Conservation (phyloP, 37 sponge, comb jelly and placozoan genomes). For the Hormiphora californensis region DNA sequence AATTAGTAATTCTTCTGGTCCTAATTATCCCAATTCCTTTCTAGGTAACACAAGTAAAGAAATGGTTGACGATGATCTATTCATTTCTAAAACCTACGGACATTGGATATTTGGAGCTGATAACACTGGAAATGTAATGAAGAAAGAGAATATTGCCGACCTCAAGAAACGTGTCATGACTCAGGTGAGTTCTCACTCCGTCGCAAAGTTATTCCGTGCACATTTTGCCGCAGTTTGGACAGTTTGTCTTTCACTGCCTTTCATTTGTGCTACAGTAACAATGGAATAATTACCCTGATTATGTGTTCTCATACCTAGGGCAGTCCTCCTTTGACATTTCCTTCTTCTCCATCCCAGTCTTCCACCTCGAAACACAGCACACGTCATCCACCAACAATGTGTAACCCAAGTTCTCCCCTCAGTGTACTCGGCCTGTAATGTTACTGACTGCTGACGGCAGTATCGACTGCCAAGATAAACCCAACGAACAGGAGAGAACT, state of each 20-base stretch:
- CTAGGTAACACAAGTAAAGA: constrained; percentile 28
- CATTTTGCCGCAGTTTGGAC: constrained; percentile 12
- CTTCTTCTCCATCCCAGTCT: neutral
- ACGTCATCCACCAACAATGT: too few relatives aligned
- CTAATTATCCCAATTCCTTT: neutral
- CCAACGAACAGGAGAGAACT: constrained; percentile 71
- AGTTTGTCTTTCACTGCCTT: neutral
- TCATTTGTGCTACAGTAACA: constrained; percentile 8
- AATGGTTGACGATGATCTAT: constrained; percentile 62
- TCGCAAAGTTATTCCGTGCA: too few relatives aligned
- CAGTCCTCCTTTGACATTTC: constrained; percentile 33
- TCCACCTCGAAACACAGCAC: neutral
- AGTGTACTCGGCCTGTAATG: neutral
- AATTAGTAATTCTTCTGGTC: too few relatives aligned
- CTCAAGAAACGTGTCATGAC: constrained; percentile 55
- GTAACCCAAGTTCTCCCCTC: neutral
- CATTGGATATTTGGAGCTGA: constrained; percentile 81
- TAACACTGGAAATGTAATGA: constrained; percentile 81
- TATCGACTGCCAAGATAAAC: constrained; percentile 70
- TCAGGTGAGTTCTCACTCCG: constrained; percentile 55
- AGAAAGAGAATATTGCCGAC: constrained; percentile 66
- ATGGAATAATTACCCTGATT: neutral
- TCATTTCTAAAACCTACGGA: constrained; percentile 73
- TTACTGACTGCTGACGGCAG: constrained; percentile 86
- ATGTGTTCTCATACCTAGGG: neutral